Conservation (phyloP, 2,113 vertebrate species). For the Chascanopsetta lugubris region DNA sequence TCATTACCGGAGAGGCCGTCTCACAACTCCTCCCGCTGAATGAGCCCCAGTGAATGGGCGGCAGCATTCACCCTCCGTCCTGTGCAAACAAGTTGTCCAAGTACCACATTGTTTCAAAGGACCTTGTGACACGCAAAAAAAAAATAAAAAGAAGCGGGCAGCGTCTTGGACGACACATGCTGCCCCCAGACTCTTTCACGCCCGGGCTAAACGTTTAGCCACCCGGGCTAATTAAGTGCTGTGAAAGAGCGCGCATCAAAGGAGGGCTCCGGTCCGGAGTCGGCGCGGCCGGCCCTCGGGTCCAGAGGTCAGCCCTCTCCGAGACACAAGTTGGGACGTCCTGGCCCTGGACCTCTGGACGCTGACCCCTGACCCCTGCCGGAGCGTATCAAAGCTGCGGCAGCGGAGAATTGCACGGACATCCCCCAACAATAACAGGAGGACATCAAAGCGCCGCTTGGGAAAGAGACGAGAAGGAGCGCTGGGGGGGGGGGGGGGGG, state of each 20-base stretch:
- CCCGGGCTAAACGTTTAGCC: conserved; percentile 82
- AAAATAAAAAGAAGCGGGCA: too few species aligned
- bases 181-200: conserved; percentile 77
- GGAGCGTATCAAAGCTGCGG: conserved; percentile 79
- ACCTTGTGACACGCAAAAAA: conserved; percentile 71
- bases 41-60: conserved; percentile 64
- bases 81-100: conserved; percentile 80
- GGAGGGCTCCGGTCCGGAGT: conserved; percentile 69
- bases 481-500: too few species aligned
- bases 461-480: conserved; percentile 75
- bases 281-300: conserved; percentile 73
- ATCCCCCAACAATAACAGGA: conserved; percentile 80
- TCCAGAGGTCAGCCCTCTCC: conserved; percentile 79
- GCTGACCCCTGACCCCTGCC: conserved; percentile 81
- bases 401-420: conserved; percentile 77
- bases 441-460: conserved; percentile 79
- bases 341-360: conserved; percentile 77
- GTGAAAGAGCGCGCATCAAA: conserved; percentile 82
- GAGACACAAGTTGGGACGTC: conserved; percentile 79
- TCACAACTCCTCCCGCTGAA: conserved; percentile 52
- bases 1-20: conserved; percentile 56
- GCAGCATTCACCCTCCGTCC: conserved; percentile 60
- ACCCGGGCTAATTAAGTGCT: conserved; percentile 81
- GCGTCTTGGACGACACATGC: conserved; percentile 77
- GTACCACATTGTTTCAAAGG: conserved; percentile 79